Evolutionary conservation across 2,113 vertebrate genomes (phyloP), one percentile per base, ranked within the genome.

Genomic region (Echinops telfairi): DNA sequence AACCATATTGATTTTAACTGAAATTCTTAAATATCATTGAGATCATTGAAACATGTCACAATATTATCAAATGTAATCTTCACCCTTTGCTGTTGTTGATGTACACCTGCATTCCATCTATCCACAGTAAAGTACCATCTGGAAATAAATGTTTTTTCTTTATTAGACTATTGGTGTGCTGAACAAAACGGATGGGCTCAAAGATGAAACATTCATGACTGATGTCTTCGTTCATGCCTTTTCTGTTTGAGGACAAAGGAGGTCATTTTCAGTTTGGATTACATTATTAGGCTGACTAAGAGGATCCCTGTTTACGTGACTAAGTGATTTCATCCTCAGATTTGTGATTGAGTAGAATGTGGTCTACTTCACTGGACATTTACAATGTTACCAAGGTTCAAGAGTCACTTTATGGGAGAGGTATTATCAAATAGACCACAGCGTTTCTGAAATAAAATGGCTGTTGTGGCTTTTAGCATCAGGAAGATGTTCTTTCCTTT

Each of bases 381-480:
- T 84, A 0, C 20, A 73, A 57, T 92, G 12, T 81, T 12, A 75
- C 15, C 29, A 57, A 68, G 14, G 12, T 81, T 78, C 10, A 57
- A 43, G 22, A 86, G 36, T 82, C 29, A 47, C 0, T 33, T 5
- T 11, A 17, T 17, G n/a, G 12, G 36, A 23, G 29, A 68, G 9
- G 2, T 64, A 16, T 66, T 20, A 81, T 29, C 92, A 90, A 94
- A 68, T 8, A 43, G 0, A 19, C 17, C 25, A 12, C 23, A 22
- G 62, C 29, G 29, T 96, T 90, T 83, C n/a, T 53, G 60, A 92
- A 83, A 75, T 83, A 82, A 53, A 86, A 91, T 40, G 22, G 2
- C n/a, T 81, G 16, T 31, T 87, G 31, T 66, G 22, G 14, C 19
- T 82, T 1, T 80, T 40, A 76, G 14, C 25, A 78, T 87, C 40